Conservation (phyloP, 2,113 vertebrate species). For the Oncorhynchus keta region DNA sequence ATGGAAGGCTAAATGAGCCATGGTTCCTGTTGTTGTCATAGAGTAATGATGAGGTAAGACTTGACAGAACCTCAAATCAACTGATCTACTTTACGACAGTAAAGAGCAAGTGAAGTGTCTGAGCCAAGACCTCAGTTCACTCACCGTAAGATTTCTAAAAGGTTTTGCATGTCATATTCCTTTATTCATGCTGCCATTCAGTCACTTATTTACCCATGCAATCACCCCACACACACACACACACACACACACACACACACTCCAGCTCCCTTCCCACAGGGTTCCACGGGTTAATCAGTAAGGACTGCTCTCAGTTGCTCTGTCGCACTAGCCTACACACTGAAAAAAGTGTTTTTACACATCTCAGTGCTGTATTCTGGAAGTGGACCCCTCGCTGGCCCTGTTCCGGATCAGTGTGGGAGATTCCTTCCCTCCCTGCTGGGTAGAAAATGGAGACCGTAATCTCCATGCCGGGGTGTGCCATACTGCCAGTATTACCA, state of each 20-base stretch:
- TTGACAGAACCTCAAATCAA: not conserved
- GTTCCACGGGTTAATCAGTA: no score
- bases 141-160: no score
- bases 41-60: not conserved
- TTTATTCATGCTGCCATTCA: no score
- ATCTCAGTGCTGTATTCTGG: not conserved
- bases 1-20: not conserved
- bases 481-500: not conserved
- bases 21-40: not conserved
- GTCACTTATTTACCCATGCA: not conserved
- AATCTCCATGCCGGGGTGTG: not conserved
- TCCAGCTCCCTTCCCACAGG: not conserved
- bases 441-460: not conserved
- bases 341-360: not conserved
- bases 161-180: no score
- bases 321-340: not conserved
- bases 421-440: not conserved
- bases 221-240: not conserved
- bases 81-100: not conserved
- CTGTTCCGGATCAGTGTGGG: not conserved
- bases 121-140: not conserved
- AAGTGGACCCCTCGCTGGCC: not conserved
- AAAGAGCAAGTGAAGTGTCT: not conserved
- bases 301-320: no score
- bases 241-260: not conserved